phyloP scores from a whole-genome alignment of 1,140 invertebrate species.

The Meloidogyne exigua region DNA sequence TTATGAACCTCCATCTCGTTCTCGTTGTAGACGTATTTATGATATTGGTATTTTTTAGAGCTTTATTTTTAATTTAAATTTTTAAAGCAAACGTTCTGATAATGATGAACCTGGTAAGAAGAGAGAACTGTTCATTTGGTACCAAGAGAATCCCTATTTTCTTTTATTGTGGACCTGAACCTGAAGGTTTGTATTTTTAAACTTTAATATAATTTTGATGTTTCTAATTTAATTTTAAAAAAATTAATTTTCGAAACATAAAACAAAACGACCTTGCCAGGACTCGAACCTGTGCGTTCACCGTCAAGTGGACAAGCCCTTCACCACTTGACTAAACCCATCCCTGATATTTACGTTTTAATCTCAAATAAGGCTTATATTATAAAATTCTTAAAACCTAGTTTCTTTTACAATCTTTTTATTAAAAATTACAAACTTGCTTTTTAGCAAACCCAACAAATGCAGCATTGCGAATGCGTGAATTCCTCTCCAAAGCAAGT shows the following conservation, averaged over 20 bases:
- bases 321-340: not conserved
- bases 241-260: not conserved
- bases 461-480: not conserved
- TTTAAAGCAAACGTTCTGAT: conserved; percentile 56
- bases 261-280: not conserved
- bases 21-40: conserved; percentile 56
- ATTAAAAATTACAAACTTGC: not conserved
- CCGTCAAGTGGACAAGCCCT: not conserved
- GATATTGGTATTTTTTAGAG: conserved; percentile 49
- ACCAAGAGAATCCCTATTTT: conserved; percentile 63
- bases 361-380: too few species aligned
- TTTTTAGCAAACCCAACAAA: conserved; percentile 1
- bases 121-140: conserved; percentile 60
- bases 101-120: conserved; percentile 58
- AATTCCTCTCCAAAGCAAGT: not conserved
- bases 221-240: too few species aligned
- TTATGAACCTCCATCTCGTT: conserved; percentile 58
- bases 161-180: conserved; percentile 60
- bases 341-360: not conserved
- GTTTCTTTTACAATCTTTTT: too few species aligned
- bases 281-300: not conserved
- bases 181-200: conserved; percentile 32
- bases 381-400: too few species aligned
- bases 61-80: too few species aligned
- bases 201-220: not conserved